Evolutionary conservation across 2,888 invertebrate species (phyloP), one percentile per base, ranked within the genome.

Genomic region (Acanthosepion esculentum): DNA sequence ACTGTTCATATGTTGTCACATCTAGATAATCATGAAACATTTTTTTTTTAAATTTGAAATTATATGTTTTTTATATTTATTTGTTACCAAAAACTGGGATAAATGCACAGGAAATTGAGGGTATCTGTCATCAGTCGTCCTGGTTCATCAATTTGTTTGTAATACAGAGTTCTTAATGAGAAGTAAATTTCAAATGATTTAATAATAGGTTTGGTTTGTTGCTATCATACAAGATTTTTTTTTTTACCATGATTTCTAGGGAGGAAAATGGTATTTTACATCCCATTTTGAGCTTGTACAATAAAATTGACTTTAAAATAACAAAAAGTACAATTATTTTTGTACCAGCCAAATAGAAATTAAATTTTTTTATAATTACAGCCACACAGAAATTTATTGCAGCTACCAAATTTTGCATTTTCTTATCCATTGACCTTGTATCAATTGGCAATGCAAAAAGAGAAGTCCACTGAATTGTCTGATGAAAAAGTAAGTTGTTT

Each of bases 371-470:
- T 41, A 41, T 48, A 95, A 93, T 95, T 96, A 55, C 96, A 97
- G 97, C 96, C 96, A 26, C 97, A 98, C 94, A 98, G 98, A 96
- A 98, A 98, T 97, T 97, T 99, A 93, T 98, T 98, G 91, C 98
- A 98, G 97, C 97, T 99, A 95, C 99, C 99, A n/a, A 99, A 99
- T 97, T 98, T 99, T 98, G 98, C 98, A 0, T 99, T 98, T 97
- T 98, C 99, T 3, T 98, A 98, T 95, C 98, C 99, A 0, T 97
- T 99, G 95, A 98, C 97, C 10, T 96, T 96, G 95, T 97, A 96
- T 95, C 96, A 96, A 55, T 95, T 95, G 93, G 96, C 96, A 29
- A 55, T 78, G 18, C 94, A 95, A 55, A 95, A 96, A 50, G 95
- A 95, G 26, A 95, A 96, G 48, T 95, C 96, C 29, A 95, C 95